These are phyloP conservation scores for Siniperca scherzeri DNA, from an alignment of 2,797 vertebrate species.

Conservation along the genomic window DNA sequence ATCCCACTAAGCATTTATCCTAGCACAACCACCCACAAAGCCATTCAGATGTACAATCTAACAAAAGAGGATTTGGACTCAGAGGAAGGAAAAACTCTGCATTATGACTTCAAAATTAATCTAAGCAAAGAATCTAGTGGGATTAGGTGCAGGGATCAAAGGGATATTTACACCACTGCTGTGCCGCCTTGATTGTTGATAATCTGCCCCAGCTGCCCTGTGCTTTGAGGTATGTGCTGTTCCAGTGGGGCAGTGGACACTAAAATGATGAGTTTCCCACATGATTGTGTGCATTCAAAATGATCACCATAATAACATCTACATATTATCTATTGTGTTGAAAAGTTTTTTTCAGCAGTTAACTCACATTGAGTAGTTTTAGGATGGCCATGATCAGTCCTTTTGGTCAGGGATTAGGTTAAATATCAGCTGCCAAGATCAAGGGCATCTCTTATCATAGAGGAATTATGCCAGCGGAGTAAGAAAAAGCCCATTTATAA, in stretches of 20 bases:
- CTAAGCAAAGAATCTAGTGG: constrained; percentile 76
- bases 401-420: constrained; percentile 68
- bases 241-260: constrained; percentile 27
- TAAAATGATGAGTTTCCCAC: constrained; percentile 26
- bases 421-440: constrained; percentile 74
- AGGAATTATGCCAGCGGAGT: constrained; percentile 34
- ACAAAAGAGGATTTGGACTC: constrained; percentile 82
- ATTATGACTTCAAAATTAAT: constrained; percentile 84
- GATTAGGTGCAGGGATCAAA: constrained; percentile 83
- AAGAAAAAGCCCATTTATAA: constrained; percentile 25
- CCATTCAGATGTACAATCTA: constrained; percentile 77
- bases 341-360: constrained; percentile 25
- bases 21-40: constrained; percentile 68
- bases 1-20: constrained; percentile 54
- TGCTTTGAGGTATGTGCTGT: constrained; percentile 39
- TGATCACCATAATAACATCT: constrained; percentile 47
- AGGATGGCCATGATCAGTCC: constrained; percentile 28
- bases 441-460: constrained; percentile 51
- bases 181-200: constrained; percentile 64
- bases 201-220: constrained; percentile 71
- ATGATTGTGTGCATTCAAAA: constrained; percentile 34
- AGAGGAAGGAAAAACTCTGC: constrained; percentile 61
- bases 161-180: constrained; percentile 79
- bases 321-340: constrained; percentile 23
- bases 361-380: constrained; percentile 44